Evolutionary conservation across 2,888 invertebrate genomes (phyloP), one percentile per base, ranked within the genome.

Genomic region (Erebia ligea): DNA sequence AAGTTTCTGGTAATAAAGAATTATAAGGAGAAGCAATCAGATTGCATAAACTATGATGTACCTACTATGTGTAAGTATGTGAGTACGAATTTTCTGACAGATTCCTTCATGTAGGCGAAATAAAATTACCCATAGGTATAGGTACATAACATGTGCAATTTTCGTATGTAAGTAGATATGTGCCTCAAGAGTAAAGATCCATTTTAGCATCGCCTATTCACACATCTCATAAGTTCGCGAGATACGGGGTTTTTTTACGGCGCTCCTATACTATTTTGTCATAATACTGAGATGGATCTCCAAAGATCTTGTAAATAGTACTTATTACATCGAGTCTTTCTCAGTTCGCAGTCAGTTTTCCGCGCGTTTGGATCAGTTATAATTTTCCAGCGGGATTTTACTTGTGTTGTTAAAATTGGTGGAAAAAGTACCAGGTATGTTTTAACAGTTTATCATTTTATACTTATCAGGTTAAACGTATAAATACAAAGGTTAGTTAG

Each of bases 231-330:
- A n/a, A 9, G 2, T 54, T 54, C 17, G 19, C 17, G 54, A 54
- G 21, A 57, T 57, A 34, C n/a, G 34, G 34, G 5, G 6, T 1
- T 34, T 6, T 34, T 34, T 56, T 13, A 21, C 19, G 1, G 6
- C n/a, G 40, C 75, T 77, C 77, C 54, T 76, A 42, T 21, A 57
- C 75, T 73, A 75, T 73, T 59, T 67, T 68, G 70, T 71, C 54
- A 69, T 57, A 71, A 68, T 62, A 73, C 75, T 75, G 71, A 69
- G 71, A 59, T 73, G 70, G 71, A 68, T 75, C 15, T 40, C 65
- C 45, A 63, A 42, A 50, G 54, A 72, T 72, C 61, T 72, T 73
- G 71, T 68, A 72, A 74, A 66, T 74, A 66, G 65, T 62, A 68
- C 58, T 57, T 74, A 66, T 57, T 70, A 62, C 21, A 34, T 66